Evolutionary conservation across 2,888 invertebrate genomes (phyloP).

Genomic region (Lingula anatina): DNA sequence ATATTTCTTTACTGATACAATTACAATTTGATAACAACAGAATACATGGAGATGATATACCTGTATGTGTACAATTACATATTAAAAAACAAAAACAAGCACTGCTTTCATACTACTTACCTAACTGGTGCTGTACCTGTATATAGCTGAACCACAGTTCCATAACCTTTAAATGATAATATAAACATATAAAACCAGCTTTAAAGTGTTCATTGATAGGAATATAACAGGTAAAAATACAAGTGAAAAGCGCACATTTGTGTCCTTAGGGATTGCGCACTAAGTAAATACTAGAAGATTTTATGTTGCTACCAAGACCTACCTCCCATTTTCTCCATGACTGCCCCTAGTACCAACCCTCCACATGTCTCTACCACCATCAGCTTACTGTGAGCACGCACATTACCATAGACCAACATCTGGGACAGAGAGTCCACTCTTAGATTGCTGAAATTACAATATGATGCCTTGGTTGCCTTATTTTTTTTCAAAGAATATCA

Average conservation of each 20-base stretch:
- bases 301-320: too few species aligned
- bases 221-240: too few species aligned
- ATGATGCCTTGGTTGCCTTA: not conserved
- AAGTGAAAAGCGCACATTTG: too few species aligned
- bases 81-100: too few species aligned
- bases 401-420: constrained; percentile 74
- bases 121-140: constrained; percentile 25
- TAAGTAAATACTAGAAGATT: too few species aligned
- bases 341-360: constrained; percentile 76
- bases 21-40: too few species aligned
- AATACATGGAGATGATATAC: too few species aligned
- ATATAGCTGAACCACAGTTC: constrained; percentile 51
- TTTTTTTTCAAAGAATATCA: not conserved
- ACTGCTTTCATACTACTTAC: constrained; percentile 18
- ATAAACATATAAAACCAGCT: too few species aligned
- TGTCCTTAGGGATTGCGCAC: too few species aligned
- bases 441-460: constrained; percentile 53
- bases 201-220: too few species aligned
- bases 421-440: constrained; percentile 86
- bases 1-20: too few species aligned
- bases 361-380: constrained; percentile 83
- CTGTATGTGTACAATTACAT: too few species aligned
- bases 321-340: constrained; percentile 70
- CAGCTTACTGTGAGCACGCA: constrained; percentile 61
- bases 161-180: constrained; percentile 52